Evolutionary conservation across 1,140 invertebrate species (phyloP).

Genomic region (Bathynomus jamesi): DNA sequence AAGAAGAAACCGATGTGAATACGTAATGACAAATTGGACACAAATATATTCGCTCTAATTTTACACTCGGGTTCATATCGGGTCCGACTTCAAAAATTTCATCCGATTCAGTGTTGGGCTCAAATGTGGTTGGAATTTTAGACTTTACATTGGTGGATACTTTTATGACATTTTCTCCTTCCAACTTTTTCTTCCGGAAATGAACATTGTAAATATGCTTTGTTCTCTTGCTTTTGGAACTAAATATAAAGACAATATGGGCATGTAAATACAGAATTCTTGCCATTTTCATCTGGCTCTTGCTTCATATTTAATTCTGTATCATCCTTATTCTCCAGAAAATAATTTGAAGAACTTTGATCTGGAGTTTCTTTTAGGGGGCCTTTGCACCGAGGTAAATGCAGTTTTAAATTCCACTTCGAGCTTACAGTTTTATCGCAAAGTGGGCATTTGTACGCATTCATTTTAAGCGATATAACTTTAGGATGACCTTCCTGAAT

Average conservation of each 20-base stretch:
- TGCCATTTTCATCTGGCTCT: neutral
- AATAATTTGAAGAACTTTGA: too few species aligned
- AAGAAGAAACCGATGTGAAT: neutral
- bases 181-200: neutral
- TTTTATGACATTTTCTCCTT: neutral
- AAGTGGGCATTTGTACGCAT: neutral
- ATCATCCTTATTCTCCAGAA: neutral
- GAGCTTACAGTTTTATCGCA: neutral
- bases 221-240: neutral
- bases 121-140: too few species aligned
- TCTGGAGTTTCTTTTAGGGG: neutral
- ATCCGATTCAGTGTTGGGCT: neutral
- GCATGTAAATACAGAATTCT: neutral
- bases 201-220: neutral
- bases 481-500: neutral
- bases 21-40: neutral
- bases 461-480: neutral
- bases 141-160: neutral
- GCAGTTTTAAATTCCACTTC: neutral
- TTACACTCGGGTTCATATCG: neutral
- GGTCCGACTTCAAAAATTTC: neutral
- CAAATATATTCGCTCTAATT: neutral
- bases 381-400: neutral
- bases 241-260: neutral
- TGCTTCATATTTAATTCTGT: neutral